These are phyloP conservation scores for Grantiella picta DNA, from an alignment of 2,113 vertebrate genomes.

Conservation along the genomic window DNA sequence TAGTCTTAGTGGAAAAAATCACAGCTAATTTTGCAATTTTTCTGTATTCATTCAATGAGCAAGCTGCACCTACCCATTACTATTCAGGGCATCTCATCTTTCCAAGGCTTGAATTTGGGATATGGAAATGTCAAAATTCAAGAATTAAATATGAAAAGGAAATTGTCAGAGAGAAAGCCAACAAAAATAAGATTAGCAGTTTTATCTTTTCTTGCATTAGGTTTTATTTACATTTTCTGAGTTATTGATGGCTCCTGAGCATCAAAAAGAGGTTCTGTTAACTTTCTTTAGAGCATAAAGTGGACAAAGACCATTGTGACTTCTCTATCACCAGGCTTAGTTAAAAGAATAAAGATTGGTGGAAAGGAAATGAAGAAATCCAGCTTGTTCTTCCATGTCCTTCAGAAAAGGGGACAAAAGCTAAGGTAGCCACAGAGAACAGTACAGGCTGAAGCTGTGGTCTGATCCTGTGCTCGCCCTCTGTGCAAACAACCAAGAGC, in stretches of 20 bases:
- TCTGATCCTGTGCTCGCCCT: neutral
- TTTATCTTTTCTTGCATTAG: neutral
- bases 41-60: neutral
- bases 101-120: neutral
- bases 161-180: neutral
- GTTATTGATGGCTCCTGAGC: neutral
- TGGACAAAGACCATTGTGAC: neutral
- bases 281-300: neutral
- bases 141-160: neutral
- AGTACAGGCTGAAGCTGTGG: accelerated
- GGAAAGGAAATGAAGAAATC: neutral
- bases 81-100: neutral
- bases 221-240: neutral
- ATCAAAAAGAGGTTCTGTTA: neutral
- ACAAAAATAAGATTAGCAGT: neutral
- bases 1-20: neutral
- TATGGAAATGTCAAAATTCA: neutral
- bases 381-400: neutral
- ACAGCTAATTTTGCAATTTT: neutral
- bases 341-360: neutral
- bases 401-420: neutral
- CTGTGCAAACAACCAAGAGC: neutral
- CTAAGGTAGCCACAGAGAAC: neutral
- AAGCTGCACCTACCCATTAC: neutral
- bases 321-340: neutral